Evolutionary conservation across 2,113 vertebrate genomes (phyloP).

Genomic region (Thoracochromis brauschi): DNA sequence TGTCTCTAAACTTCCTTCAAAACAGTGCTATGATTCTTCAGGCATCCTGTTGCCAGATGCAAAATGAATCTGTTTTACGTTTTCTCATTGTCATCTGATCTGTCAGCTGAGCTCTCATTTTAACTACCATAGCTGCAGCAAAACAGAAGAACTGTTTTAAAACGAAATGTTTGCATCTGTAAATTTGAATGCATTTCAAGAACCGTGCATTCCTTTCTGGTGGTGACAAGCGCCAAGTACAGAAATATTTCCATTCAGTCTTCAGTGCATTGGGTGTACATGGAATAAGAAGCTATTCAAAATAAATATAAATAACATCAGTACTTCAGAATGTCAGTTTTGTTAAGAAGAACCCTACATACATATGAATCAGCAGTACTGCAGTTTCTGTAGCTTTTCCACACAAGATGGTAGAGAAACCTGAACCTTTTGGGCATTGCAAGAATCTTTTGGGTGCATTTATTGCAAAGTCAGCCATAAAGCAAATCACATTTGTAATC

Average conservation of each 20-base stretch:
- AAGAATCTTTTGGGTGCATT: slow-evolving; percentile 5
- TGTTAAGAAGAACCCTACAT: neutral
- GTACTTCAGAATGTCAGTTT: neutral
- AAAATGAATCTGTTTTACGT: neutral
- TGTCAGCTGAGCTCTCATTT: slow-evolving; percentile 12
- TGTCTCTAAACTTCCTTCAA: slow-evolving; percentile 27
- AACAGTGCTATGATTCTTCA: slow-evolving; percentile 27
- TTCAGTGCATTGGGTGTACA: neutral
- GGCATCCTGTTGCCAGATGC: slow-evolving; percentile 55
- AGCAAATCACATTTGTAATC: slow-evolving; percentile 18
- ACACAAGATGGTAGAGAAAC: neutral
- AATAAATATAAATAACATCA: neutral
- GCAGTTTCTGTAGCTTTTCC: neutral
- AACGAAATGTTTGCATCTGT: neutral
- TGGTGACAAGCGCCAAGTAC: neutral
- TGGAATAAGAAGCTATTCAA: neutral
- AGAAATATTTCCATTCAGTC: neutral
- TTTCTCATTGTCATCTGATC: neutral
- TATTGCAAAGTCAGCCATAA: neutral
- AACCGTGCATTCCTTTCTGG: neutral
- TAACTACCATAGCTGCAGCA: neutral
- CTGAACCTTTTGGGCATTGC: neutral
- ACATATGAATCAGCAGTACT: neutral
- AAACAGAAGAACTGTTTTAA: neutral
- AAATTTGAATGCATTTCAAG: neutral